Evolutionary conservation across 2,888 invertebrate genomes (phyloP), one percentile per base, ranked within the genome.

Genomic region (Alloplasta piceator): DNA sequence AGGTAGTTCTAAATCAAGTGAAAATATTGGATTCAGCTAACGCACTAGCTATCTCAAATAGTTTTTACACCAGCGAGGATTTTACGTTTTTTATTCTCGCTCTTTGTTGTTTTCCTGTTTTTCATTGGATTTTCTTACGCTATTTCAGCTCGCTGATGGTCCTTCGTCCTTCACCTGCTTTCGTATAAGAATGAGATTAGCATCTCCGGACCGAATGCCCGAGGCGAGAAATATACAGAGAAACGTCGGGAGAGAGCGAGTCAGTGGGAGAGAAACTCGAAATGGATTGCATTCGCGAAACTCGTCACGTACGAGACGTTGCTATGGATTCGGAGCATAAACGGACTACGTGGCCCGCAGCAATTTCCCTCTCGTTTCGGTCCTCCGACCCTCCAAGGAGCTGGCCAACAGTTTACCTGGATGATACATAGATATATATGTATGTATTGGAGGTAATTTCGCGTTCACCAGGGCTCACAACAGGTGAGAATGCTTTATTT

Each of bases 331-430:
- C 85, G 86, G 83, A 83, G 85, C 86, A 86, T 87, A 87, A 87
- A 87, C 85, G 86, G 85, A 84, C 84, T 87, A 88, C 87, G 87
- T 87, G 86, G 86, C 85, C 81, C 83, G 80, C 84, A 83, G 83
- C 86, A 88, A 87, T 87, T 87, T 86, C 84, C 84, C 82, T 82
- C 80, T 83, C 84, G 64, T 71, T 83, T 70, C 63, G 63, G 43
- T 38, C 67, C 66, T 26, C 26, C 10, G n/a, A n/a, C 43, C 12
- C 26, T 60, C 67, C 70, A 50, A 39, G 50, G 12, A 71, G 55
- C 60, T 39, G 70, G 55, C 74, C 67, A 52, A 58, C 67, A 70
- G 66, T 61, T 74, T 71, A 61, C 61, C 60, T 36, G 77, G 58
- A 66, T 46, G 61, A 63, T 61, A 48, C 14, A 55, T 16, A 10